Percentiles rank a stretch among this genome's conserved stretches.
phyloP scores from a whole-genome alignment of 2,113 vertebrate genomes.

The Myodes glareolus region DNA sequence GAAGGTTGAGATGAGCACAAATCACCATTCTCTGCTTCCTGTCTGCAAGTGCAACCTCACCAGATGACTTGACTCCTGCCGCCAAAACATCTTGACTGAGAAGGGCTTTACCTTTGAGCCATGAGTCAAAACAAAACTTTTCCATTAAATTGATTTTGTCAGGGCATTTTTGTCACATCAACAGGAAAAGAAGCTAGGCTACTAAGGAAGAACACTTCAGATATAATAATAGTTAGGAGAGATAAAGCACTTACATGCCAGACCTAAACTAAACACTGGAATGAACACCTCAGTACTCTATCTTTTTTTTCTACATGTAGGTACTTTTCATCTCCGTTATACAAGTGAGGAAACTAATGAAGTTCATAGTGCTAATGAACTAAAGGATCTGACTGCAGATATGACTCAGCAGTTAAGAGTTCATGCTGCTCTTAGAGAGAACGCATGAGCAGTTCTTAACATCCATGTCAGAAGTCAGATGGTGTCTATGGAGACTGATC shows the following conservation, averaged over 20 bases:
- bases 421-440: no score
- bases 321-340: neutral
- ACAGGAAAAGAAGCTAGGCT: neutral
- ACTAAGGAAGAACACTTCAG: neutral
- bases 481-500: no score
- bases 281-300: neutral
- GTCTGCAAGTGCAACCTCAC: neutral
- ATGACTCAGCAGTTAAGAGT: no score
- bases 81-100: neutral
- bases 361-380: neutral
- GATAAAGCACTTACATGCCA: neutral
- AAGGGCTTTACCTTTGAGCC: neutral
- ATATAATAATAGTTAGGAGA: neutral
- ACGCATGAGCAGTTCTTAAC: no score
- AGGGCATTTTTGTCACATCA: neutral
- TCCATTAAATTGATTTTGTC: neutral
- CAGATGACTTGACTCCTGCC: neutral
- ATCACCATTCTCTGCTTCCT: neutral
- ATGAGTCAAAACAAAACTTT: neutral
- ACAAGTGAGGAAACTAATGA: neutral
- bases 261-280: neutral
- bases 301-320: neutral
- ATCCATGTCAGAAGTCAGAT: no score
- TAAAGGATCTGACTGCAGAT: no score
- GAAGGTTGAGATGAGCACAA: neutral